Evolutionary conservation across 2,113 vertebrate genomes (phyloP), one percentile per base, ranked within the genome.

Genomic region (Toxostoma redivivum): DNA sequence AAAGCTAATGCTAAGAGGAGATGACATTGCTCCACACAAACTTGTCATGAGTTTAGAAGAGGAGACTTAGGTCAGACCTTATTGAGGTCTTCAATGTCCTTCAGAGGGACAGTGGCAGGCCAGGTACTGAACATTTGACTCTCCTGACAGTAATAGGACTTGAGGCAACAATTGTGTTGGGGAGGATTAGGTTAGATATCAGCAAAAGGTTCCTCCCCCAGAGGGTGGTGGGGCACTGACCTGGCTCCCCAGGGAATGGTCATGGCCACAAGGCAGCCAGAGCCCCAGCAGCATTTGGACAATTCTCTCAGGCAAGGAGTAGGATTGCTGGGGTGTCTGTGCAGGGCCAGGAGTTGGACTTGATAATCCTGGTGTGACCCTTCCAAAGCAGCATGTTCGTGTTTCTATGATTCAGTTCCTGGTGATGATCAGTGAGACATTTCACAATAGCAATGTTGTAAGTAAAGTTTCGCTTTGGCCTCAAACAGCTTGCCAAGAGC

Each of bases 221-320:
- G 50, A 56, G 13, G 6, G 40, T 67, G 16, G 3, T 33, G 22
- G 20, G 47, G 27, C 62, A 38, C n/a, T 56, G 50, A 2, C 5
- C 62, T 25, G 40, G 50, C 40, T 56, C 62, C 27, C 11, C 40
- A 37, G 40, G 40, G n/a, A 31, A 31, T 27, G n/a, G 50, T 7
- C n/a, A 21, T 0, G 0, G 50, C 33, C 8, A 1, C 18, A 28
- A 30, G 38, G 20, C 25, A 23, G 19, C 48, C 33, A 79, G 62
- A 47, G n/a, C 64, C 57, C n/a, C n/a, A 67, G n/a, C 18, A 67
- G 13, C 2, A 2, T 38, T 67, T 47, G 40, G 40, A 13, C n/a
- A 38, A 8, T 7, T 8, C n/a, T 67, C 17, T 38, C 64, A 27
- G 51, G 42, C 13, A 67, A 20, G 11, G 27, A 13, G n/a, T 31